These are phyloP conservation scores for Leucania comma DNA, from an alignment of 2,888 invertebrate genomes.

Conservation along the genomic window DNA sequence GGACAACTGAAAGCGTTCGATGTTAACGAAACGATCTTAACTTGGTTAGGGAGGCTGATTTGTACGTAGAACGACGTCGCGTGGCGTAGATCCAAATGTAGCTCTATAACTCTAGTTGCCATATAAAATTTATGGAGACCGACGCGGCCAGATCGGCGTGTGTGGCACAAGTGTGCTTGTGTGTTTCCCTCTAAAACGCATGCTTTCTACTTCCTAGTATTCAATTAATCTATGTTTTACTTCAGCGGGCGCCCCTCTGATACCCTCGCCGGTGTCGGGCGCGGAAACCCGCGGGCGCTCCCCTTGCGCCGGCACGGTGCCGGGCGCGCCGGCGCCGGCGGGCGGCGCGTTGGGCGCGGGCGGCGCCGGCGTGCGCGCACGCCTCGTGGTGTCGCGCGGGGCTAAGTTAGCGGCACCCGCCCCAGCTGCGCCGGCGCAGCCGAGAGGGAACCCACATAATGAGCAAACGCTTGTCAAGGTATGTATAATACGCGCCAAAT, in stretches of 20 bases:
- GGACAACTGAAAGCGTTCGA: too few species aligned
- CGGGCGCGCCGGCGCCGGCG: slow-evolving; percentile 1
- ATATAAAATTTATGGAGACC: too few species aligned
- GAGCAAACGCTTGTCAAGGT: slow-evolving; percentile 88
- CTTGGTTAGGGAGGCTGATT: too few species aligned
- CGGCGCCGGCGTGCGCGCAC: slow-evolving; percentile 27
- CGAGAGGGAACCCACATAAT: slow-evolving; percentile 60
- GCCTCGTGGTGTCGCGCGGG: slow-evolving; percentile 66
- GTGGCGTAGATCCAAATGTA: too few species aligned
- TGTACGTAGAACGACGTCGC: too few species aligned
- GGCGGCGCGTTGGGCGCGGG: slow-evolving; percentile 14
- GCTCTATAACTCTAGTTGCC: too few species aligned
- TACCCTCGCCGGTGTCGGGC: slow-evolving; percentile 53
- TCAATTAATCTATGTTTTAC: too few species aligned
- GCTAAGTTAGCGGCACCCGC: slow-evolving; percentile 57
- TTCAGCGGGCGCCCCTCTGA: slow-evolving; percentile 36
- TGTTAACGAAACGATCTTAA: too few species aligned
- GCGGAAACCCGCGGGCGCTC: slow-evolving; percentile 39
- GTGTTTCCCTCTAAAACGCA: too few species aligned
- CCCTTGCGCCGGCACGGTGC: slow-evolving; percentile 28
- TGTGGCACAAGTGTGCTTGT: too few species aligned
- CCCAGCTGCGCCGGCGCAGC: slow-evolving; percentile 40
- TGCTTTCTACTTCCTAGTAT: background rate
- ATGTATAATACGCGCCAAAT: background rate
- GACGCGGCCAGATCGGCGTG: too few species aligned